Evolutionary conservation across 2,888 invertebrate species (phyloP).

Genomic region (Eupeodes latifasciatus): DNA sequence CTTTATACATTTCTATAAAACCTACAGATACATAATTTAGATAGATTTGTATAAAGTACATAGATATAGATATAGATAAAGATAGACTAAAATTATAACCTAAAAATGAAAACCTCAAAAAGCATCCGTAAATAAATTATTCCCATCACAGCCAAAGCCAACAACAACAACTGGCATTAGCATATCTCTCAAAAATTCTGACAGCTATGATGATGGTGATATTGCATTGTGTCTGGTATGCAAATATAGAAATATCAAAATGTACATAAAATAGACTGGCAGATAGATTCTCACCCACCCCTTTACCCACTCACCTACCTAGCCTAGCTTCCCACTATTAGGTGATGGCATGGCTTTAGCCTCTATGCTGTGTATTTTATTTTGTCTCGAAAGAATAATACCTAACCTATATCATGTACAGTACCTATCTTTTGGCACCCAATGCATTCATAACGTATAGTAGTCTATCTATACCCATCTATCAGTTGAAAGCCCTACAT

Average conservation of each 20-base stretch:
- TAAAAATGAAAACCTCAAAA: conserved; percentile 16
- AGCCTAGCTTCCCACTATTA: background rate
- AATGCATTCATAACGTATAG: background rate
- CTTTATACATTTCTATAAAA: background rate
- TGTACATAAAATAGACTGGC: background rate
- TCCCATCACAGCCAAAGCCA: background rate
- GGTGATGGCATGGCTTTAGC: background rate
- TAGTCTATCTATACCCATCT: background rate
- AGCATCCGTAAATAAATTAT: conserved; percentile 31
- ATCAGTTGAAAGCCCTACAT: conserved; percentile 18
- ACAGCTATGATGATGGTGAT: conserved; percentile 18
- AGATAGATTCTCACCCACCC: background rate
- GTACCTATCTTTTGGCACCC: background rate
- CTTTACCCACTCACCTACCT: background rate
- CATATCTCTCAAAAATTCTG: conserved; percentile 24
- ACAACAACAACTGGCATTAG: conserved; percentile 17
- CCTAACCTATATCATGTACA: background rate
- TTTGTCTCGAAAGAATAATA: conserved; percentile 1
- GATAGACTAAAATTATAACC: conserved; percentile 1
- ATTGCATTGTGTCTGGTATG: background rate
- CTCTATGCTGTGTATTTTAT: background rate
- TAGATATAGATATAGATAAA: background rate
- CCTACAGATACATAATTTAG: background rate
- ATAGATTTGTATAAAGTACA: too few relatives aligned
- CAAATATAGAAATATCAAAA: background rate